Evolutionary conservation across 2,113 vertebrate species (phyloP).

Genomic region (Oncorhynchus nerka): DNA sequence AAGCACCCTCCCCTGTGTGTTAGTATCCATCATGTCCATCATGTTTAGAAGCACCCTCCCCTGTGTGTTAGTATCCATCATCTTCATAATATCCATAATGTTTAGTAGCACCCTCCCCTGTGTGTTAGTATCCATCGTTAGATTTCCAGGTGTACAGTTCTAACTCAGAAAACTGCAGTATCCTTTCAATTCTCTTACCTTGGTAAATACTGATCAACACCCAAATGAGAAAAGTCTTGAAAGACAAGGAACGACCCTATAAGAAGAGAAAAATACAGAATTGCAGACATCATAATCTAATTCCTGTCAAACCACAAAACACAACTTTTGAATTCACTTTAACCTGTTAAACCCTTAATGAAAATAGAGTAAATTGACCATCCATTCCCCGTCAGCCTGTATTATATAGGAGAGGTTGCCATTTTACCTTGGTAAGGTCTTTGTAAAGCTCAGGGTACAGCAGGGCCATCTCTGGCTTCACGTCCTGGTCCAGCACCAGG

Average conservation of each 20-base stretch:
- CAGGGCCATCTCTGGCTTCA: slow-evolving; percentile 94
- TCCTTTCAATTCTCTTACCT: slow-evolving; percentile 56
- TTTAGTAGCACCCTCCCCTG: too few species aligned
- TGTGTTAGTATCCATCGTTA: too few species aligned
- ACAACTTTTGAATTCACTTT: too few species aligned
- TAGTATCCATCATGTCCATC: too few species aligned
- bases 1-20: too few species aligned
- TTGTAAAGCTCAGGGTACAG: slow-evolving; percentile 98
- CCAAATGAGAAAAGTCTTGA: slow-evolving; percentile 81
- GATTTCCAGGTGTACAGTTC: too few species aligned
- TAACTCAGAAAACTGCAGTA: too few species aligned
- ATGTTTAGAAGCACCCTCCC: too few species aligned
- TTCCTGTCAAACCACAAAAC: too few species aligned
- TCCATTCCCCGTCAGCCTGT: not conserved
- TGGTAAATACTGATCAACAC: slow-evolving; percentile 79
- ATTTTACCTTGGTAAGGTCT: slow-evolving; percentile 92
- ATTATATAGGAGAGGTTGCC: not conserved
- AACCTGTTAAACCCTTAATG: too few species aligned
- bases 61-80: too few species aligned
- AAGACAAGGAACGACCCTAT: slow-evolving; percentile 93
- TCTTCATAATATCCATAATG: too few species aligned
- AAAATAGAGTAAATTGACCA: not conserved
- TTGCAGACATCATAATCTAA: not conserved
- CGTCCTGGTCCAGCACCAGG: slow-evolving; percentile 94
- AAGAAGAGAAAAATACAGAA: slow-evolving; percentile 33